phyloP scores from a whole-genome alignment of 2,113 vertebrate species.

The Puma concolor region DNA sequence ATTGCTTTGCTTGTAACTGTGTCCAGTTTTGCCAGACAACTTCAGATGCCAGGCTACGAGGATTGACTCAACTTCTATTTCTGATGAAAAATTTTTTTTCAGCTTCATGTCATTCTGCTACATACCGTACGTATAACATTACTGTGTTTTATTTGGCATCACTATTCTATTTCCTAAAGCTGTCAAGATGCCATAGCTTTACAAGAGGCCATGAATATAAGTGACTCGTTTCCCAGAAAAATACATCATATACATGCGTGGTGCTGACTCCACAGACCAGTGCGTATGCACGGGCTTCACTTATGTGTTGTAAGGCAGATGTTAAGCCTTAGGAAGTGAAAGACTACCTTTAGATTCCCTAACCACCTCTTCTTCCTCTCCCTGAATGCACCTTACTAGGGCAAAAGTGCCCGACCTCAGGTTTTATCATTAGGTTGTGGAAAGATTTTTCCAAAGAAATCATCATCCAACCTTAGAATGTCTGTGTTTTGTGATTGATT shows the following conservation, averaged over 20 bases:
- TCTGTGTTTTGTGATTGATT: not conserved
- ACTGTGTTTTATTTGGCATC: not conserved
- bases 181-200: not conserved
- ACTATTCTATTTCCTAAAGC: slow-evolving; percentile 9
- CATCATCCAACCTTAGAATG: not conserved
- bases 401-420: not conserved
- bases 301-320: not conserved
- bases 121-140: not conserved
- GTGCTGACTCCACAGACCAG: not conserved
- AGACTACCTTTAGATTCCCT: not conserved
- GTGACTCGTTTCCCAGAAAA: not conserved
- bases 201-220: not conserved
- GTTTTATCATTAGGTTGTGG: not conserved
- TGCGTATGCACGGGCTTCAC: not conserved
- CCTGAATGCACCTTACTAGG: not conserved
- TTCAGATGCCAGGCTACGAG: not conserved
- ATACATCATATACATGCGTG: not conserved
- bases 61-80: not conserved
- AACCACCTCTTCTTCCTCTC: not conserved
- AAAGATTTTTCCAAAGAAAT: not conserved
- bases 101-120: not conserved
- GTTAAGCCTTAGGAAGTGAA: not conserved
- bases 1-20: not conserved
- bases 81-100: not conserved
- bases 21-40: not conserved